A percentile compares a stretch with the other conserved stretches of the same genome.
phyloP scores from a whole-genome alignment of 1,140 invertebrate species.

The Stenopsyche tienmushanensis region DNA sequence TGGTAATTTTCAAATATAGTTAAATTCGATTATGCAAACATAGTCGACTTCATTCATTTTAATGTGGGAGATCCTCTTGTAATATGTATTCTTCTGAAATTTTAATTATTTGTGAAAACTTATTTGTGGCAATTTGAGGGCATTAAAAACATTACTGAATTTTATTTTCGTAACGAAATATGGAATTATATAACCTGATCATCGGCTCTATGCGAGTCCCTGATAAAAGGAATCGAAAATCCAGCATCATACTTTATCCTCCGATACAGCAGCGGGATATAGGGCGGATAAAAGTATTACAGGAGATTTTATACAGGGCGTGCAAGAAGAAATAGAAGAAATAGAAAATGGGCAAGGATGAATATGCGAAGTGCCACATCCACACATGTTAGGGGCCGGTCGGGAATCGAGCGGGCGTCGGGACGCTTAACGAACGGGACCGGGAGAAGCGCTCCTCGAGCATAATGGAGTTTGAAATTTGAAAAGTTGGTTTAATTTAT shows the following conservation, averaged over 20 bases:
- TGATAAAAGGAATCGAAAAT: slow-evolving; percentile 13
- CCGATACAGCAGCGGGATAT: not conserved
- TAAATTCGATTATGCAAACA: too few relatives aligned
- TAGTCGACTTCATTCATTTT: too few relatives aligned
- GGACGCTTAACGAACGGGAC: not conserved
- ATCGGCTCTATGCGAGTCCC: slow-evolving; percentile 4
- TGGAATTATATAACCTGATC: too few relatives aligned
- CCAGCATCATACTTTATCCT: slow-evolving; percentile 15
- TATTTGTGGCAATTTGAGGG: too few relatives aligned
- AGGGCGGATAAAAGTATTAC: slow-evolving; percentile 18
- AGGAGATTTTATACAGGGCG: too few relatives aligned
- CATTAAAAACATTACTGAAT: too few relatives aligned
- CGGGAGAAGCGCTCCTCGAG: not conserved
- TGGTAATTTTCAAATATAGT: too few relatives aligned
- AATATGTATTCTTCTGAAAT: too few relatives aligned
- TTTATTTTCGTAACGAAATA: too few relatives aligned
- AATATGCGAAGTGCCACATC: slow-evolving; percentile 2
- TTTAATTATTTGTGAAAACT: too few relatives aligned
- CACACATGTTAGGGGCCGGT: not conserved
- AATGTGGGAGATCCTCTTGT: too few relatives aligned
- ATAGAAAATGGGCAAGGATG: not conserved
- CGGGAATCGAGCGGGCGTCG: not conserved
- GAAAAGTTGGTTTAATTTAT: slow-evolving; percentile 38
- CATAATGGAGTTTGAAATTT: slow-evolving; percentile 38
- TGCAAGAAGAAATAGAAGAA: too few relatives aligned